Percentiles rank a stretch among this genome's conserved stretches.
Conservation (phyloP, 1,140 invertebrate genomes). For the Drosophila aff. region DNA sequence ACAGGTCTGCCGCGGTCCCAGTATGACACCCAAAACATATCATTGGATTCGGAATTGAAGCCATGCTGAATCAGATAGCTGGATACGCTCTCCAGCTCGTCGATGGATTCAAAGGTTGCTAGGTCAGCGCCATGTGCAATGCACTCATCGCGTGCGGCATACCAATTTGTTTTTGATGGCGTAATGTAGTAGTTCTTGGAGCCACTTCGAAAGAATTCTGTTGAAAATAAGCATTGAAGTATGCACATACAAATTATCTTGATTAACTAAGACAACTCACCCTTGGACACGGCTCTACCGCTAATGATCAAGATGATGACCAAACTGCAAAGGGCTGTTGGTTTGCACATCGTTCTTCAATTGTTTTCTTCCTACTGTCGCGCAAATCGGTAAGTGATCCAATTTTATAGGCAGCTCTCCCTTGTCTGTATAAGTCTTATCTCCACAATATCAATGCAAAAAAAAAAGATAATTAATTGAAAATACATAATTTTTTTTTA, state of each 20-base stretch:
- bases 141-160: constrained; percentile 1
- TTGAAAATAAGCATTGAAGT: neutral
- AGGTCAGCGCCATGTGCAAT: neutral
- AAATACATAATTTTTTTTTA: no score
- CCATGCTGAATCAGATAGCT: neutral
- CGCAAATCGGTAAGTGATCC: neutral
- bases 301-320: neutral
- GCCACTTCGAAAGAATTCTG: neutral
- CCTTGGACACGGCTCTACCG: no score
- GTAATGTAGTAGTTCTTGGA: constrained; percentile 1
- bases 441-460: neutral
- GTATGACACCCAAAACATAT: constrained; percentile 6
- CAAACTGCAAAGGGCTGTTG: neutral
- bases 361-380: neutral
- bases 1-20: neutral
- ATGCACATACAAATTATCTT: neutral
- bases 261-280: neutral
- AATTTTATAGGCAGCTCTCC: neutral
- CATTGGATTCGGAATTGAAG: neutral
- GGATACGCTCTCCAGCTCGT: neutral
- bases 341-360: neutral
- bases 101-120: neutral
- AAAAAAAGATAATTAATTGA: neutral
- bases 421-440: neutral
- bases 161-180: neutral